Evolutionary conservation across 1,140 invertebrate species (phyloP).

Genomic region (Myzus persicae): DNA sequence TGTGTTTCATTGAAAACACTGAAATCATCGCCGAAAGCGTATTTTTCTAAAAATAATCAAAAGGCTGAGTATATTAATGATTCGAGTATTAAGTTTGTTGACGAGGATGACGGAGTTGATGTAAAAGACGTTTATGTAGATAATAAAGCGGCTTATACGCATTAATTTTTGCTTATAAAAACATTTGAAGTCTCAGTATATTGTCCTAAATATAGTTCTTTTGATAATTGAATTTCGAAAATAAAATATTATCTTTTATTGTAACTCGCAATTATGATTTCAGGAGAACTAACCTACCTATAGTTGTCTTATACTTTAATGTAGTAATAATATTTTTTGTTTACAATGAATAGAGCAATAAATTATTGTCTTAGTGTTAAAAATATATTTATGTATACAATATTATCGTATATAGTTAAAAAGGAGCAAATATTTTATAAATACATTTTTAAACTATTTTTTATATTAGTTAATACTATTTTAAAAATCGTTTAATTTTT

Average conservation of each 20-base stretch:
- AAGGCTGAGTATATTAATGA: constrained; percentile 66
- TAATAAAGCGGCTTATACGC: not conserved
- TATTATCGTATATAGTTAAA: not conserved
- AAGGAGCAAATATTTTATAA: constrained; percentile 15
- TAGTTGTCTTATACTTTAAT: not conserved
- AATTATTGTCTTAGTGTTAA: not conserved
- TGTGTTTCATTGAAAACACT: constrained; percentile 64
- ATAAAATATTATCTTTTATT: not conserved
- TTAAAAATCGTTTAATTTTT: constrained; percentile 19
- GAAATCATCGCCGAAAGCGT: constrained; percentile 62
- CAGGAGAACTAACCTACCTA: not conserved
- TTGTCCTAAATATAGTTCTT: not conserved
- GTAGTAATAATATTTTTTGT: not conserved
- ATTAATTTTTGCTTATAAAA: not conserved
- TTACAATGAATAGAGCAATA: not conserved
- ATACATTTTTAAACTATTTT: constrained; percentile 21
- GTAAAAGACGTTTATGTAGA: constrained; percentile 33
- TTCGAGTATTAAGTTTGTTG: constrained; percentile 67
- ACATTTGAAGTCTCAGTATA: not conserved
- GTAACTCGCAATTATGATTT: not conserved
- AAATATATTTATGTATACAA: constrained; percentile 61
- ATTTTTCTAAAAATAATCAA: constrained; percentile 61
- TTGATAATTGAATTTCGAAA: not conserved
- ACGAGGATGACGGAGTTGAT: constrained; percentile 66
- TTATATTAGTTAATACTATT: not conserved